Percentiles rank a stretch among this genome's conserved stretches.
phyloP scores from a whole-genome alignment of 2,797 vertebrate genomes.

The Serranus cabrilla region DNA sequence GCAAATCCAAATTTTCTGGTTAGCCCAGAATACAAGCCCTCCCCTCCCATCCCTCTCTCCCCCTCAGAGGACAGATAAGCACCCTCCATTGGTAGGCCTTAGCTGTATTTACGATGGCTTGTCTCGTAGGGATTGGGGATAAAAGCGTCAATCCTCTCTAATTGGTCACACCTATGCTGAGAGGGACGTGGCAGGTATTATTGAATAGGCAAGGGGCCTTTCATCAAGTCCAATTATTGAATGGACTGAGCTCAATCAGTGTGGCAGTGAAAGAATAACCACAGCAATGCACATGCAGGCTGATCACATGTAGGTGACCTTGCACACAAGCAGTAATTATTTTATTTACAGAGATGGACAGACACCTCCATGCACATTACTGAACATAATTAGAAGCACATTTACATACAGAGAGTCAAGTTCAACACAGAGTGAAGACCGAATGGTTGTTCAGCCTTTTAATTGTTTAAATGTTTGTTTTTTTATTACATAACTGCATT shows the following conservation, averaged over 20 bases:
- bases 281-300: background rate
- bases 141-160: slow-evolving; percentile 67
- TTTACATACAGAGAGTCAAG: too few relatives aligned
- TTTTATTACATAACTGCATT: too few relatives aligned
- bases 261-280: background rate
- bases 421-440: too few relatives aligned
- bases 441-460: too few relatives aligned
- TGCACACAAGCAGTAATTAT: background rate
- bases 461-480: too few relatives aligned
- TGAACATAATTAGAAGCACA: too few relatives aligned
- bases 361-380: too few relatives aligned
- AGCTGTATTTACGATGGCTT: slow-evolving; percentile 56
- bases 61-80: slow-evolving; percentile 61
- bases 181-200: slow-evolving; percentile 55
- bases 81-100: slow-evolving; percentile 28
- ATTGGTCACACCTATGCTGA: slow-evolving; percentile 70
- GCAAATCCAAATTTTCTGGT: slow-evolving; percentile 77
- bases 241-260: slow-evolving; percentile 28
- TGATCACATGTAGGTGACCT: background rate
- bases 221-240: slow-evolving; percentile 58
- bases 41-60: slow-evolving; percentile 3
- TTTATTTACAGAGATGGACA: background rate
- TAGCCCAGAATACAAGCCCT: slow-evolving; percentile 27
- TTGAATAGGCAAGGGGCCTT: slow-evolving; percentile 45
- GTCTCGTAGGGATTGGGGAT: slow-evolving; percentile 61